Evolutionary conservation across 2,888 invertebrate genomes (phyloP), one percentile per base, ranked within the genome.

Genomic region (Tillus elongatus): DNA sequence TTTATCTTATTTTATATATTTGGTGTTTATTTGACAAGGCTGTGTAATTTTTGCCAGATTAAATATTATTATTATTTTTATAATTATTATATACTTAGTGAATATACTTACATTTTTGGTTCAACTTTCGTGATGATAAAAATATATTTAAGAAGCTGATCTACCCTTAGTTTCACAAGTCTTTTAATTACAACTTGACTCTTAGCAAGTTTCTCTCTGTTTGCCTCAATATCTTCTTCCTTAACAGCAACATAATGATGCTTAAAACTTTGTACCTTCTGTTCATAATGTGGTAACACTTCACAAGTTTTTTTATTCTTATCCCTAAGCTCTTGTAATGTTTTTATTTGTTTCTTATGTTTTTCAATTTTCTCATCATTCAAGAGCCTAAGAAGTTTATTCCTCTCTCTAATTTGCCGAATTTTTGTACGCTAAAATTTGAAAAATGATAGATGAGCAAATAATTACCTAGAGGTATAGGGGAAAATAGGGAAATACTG

Each of bases 111-210:
- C 72, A 68, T 63, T 56, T 62, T 63, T 27, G 70, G 68, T 51
- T 70, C 68, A 40, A 73, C 66, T 55, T 68, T 64, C 12, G 63
- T 61, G 42, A 84, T 76, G 3, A 82, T 82, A 63, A 84, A 84
- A 53, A 84, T 77, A 51, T 74, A 79, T 39, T 75, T 68, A 27
- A 78, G 72, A 35, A 83, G 63, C 55, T 82, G 76, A 39, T 75
- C 67, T 28, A 79, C 71, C 46, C 76, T 69, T 31, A 65, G 61
- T 40, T 73, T 67, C 3, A 74, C 72, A 12, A 72, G 61, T 47
- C 68, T 68, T 50, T 79, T 80, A 14, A 81, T 60, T 45, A 72
- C 67, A 13, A 71, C 67, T 42, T 73, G 67, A 39, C 72, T 68
- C 14, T 64, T 63, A 27, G 64, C 60, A 15, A 75, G 63, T n/a